Evolutionary conservation across 2,113 vertebrate species (phyloP), one percentile per base, ranked within the genome.

Genomic region (Antennarius striatus): DNA sequence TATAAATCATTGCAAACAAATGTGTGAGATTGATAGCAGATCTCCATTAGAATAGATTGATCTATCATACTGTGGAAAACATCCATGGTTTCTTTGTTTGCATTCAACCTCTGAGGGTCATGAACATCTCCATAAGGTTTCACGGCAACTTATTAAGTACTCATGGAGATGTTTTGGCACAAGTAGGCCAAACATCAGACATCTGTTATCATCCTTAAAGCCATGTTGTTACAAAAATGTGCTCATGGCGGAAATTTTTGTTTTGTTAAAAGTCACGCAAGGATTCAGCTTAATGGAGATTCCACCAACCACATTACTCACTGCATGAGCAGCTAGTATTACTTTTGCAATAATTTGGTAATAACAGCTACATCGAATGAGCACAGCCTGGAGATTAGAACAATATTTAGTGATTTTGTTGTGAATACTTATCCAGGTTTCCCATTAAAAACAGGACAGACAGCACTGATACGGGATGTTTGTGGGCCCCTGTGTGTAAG

Each of bases 251-350:
- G 63, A 62, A 28, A 12, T 56, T 46, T 69, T 75, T 77, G 74
- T 86, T 77, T 63, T 81, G 52, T 58, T 53, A 56, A 60, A 54
- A 55, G 40, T 62, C 77, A 77, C 58, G 55, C 69, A 36, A 80
- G 56, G 71, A 74, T 68, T 66, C 36, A 64, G 58, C 68, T 75
- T 69, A 76, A 49, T 47, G 51, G 29, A 46, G 59, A 58, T 74
- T 79, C 69, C 58, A 46, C 28, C 59, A 49, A 45, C 17, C 63
- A 17, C 71, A 71, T 73, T 80, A 75, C 79, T 86, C 76, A 84
- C 54, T 14, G 56, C 63, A 72, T 61, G 45, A 81, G 71, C 22
- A 68, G 3, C 63, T 63, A 48, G 71, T 72, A 63, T 56, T 42
- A 62, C 6, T 79, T 70, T 73, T 66, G 68, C 75, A 77, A 77